Base-by-base conservation (phyloP, 1,140 invertebrate genomes). In the Trichoplusia ni region DNA sequence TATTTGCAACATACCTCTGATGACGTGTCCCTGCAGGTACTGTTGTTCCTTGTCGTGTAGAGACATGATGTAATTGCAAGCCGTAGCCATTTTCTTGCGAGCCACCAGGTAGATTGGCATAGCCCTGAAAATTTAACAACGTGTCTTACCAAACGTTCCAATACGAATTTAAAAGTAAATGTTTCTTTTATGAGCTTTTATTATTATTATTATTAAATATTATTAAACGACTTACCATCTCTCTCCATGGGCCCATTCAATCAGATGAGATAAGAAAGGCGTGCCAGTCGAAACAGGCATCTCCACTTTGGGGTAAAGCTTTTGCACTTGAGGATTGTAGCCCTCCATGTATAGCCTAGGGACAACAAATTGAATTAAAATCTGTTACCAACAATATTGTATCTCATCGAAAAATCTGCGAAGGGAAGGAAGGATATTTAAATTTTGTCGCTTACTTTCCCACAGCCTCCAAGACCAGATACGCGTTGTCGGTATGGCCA, bases 251-350 rank as follows among this genome's bases (percentile, higher is more conserved):
- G 96, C 93, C 95, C 95, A 96, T 59, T 86, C 86, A 21, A 96
- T 87, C 0, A 94, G 79, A 3, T 94, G 92, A 1, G 93, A 92
- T 13, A 96, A 91, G 90, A 94, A 94, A 1, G 94, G 92, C 0
- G 95, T 96, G 5, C 93, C 92, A 14, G 92, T 84, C 13, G 94
- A 91, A 1, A 96, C 95, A 2, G 95, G 95, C 62, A 92, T 95
- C 9, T 92, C 64, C 0, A 95, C 89, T n/a, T 76, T 68, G 0
- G 94, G 92, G 78, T 94, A 95, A 0, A 95, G 73, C 8, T 92
- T 92, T 4, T 84, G 70, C 75, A 93, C 77, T 62, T 94, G 87
- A 0, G 94, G 91, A 44, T 93, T 92, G 0, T 94, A 62, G 25
- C 95, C 95, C 63, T 79, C 75, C 33, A 91, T 89, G 70, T 94